A percentile compares a stretch with the other conserved stretches of the same genome.
phyloP scores from a whole-genome alignment of 2,797 vertebrate genomes.

The Ptychadena robeensis region DNA sequence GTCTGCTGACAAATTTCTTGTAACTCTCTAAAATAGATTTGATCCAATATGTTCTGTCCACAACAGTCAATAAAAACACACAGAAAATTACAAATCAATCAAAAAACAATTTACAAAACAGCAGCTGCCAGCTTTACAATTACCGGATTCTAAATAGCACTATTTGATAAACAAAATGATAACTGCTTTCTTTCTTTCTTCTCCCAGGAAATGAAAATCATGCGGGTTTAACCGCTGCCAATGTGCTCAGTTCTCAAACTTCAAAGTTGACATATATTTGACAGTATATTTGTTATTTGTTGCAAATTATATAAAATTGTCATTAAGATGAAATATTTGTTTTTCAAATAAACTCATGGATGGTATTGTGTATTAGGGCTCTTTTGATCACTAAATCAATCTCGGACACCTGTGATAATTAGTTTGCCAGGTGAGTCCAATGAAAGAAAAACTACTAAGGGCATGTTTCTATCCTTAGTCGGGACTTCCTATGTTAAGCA shows the following conservation, averaged over 20 bases:
- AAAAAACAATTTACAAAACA: slow-evolving; percentile 41
- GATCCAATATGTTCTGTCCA: slow-evolving; percentile 33
- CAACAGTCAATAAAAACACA: slow-evolving; percentile 31
- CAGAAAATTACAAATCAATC: slow-evolving; percentile 38
- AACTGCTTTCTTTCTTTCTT: slow-evolving; percentile 8
- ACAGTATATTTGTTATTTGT: too few species aligned
- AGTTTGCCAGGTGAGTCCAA: too few species aligned
- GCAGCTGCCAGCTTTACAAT: slow-evolving; percentile 22
- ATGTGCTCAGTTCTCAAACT: background rate
- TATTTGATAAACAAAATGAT: slow-evolving; percentile 37
- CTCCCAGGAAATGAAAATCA: background rate
- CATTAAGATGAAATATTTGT: too few species aligned
- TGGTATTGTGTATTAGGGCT: too few species aligned
- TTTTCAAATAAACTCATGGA: too few species aligned
- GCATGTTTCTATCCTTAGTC: too few species aligned
- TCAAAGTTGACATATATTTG: too few species aligned
- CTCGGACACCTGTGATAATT: too few species aligned
- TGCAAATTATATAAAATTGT: too few species aligned
- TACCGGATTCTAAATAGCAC: slow-evolving; percentile 21
- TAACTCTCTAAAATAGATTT: slow-evolving; percentile 10
- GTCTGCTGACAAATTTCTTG: background rate
- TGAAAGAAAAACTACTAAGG: too few species aligned
- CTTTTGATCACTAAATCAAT: too few species aligned
- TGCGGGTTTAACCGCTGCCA: background rate
- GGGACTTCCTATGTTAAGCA: too few species aligned